phyloP scores from a whole-genome alignment of 2,888 invertebrate species.

The Luffia ferchaultella region DNA sequence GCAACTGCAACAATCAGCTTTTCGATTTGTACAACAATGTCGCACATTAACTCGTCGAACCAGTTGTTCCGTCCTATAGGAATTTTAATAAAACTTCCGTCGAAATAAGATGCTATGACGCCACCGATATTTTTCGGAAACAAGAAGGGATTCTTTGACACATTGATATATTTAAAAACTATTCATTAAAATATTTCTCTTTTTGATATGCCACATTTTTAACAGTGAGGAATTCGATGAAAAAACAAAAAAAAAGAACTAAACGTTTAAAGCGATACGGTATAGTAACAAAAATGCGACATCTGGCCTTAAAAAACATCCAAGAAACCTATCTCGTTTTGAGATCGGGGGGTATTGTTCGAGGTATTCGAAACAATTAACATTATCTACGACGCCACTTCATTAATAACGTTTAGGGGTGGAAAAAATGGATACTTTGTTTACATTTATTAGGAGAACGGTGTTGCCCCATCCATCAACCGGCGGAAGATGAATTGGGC shows the following conservation, averaged over 20 bases:
- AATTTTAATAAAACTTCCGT: slow-evolving; percentile 56
- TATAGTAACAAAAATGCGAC: slow-evolving; percentile 26
- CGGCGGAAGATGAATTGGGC: slow-evolving; percentile 45
- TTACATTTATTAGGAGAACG: slow-evolving; percentile 61
- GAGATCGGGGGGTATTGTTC: slow-evolving; percentile 32
- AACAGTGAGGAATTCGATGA: no score
- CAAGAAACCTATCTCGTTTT: slow-evolving; percentile 28
- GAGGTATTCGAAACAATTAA: slow-evolving; percentile 48
- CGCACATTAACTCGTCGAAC: slow-evolving; percentile 6
- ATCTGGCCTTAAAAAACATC: slow-evolving; percentile 25
- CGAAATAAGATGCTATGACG: slow-evolving; percentile 12
- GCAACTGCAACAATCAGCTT: no score
- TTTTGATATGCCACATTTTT: slow-evolving; percentile 35
- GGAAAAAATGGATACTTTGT: slow-evolving; percentile 53
- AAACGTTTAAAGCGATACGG: slow-evolving; percentile 18
- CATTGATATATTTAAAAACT: slow-evolving; percentile 37
- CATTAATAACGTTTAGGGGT: slow-evolving; percentile 43
- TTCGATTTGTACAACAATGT: slow-evolving; percentile 6
- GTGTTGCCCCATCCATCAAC: slow-evolving; percentile 53
- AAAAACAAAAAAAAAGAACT: no score
- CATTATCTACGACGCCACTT: slow-evolving; percentile 39
- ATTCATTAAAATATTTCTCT: slow-evolving; percentile 54
- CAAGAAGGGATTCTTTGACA: slow-evolving; percentile 31
- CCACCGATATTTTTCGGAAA: slow-evolving; percentile 11
- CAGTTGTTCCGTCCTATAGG: slow-evolving; percentile 16